Base-by-base conservation (phyloP, 2,113 vertebrate species). In the Gila orcuttii region DNA sequence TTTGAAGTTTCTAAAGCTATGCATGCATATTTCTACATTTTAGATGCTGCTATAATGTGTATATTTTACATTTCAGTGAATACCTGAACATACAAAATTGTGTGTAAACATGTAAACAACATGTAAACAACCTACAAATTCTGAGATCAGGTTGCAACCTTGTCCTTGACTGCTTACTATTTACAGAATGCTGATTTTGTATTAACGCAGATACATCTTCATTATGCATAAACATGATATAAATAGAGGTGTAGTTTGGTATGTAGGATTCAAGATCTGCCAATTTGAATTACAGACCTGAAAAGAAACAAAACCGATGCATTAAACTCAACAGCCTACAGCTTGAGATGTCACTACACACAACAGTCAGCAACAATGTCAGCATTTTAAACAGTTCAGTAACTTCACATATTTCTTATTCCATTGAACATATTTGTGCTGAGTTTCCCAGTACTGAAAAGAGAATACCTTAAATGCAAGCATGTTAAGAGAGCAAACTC, bases 401-500 rank as follows among this genome's bases (percentile, higher is more conserved):
- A 31, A n/a, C 21, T 47, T 75, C 13, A 28, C 0, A 66, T 66
- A 45, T 47, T 45, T 62, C 23, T 62, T 60, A 60, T 60, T 60
- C 23, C 13, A 25, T 42, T 10, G 21, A 25, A 39, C 23, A 60
- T 6, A 79, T 39, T 11, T 59, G 25, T 11, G 4, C 50, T 55
- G 31, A 21, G 59, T 33, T 60, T 60, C 39, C 6, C 6, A 59
- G 52, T 0, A 12, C 8, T 6, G 25, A 47, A 64, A 60, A 55
- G 28, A 60, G 23, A 55, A 60, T 84, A 28, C 39, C 3, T 31
- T 74, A 39, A 33, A 76, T 25, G 47, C 47, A 62, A 57, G 75
- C 66, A 60, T 80, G 68, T 84, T 25, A n/a, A 31, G 68, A 42
- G n/a, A 79, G 68, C 62, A 82, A 33, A 21, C 17, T 83, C 79